Percentiles rank a stretch among this genome's conserved stretches.
These are phyloP conservation scores for Lasius platythorax DNA, from an alignment of 2,888 invertebrate species.

Conservation along the genomic window DNA sequence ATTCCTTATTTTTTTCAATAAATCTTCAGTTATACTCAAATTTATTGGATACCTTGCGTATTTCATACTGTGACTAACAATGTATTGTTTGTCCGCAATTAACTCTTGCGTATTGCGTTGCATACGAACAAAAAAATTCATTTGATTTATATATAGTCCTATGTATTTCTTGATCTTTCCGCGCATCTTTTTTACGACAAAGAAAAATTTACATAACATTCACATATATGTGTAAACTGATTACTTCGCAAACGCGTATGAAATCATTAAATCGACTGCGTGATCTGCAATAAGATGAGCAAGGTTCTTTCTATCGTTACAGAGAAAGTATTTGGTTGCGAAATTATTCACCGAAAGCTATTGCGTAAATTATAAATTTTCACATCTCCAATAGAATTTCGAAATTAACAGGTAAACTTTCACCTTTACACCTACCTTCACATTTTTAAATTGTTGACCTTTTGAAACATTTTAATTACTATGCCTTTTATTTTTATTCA, in stretches of 20 bases:
- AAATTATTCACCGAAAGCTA: conserved; percentile 49
- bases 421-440: background rate
- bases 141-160: background rate
- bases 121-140: background rate
- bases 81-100: background rate
- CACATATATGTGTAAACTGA: background rate
- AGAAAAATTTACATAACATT: background rate
- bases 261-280: conserved; percentile 12
- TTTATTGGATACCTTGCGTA: background rate
- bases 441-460: background rate
- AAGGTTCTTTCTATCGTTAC: conserved; percentile 60
- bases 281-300: background rate
- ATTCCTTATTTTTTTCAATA: background rate
- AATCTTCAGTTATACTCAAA: background rate
- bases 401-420: background rate
- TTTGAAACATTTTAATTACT: background rate
- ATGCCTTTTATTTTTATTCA: background rate
- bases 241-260: background rate
- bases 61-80: background rate
- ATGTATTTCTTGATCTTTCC: background rate
- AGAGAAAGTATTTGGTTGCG: conserved; percentile 71
- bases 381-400: background rate
- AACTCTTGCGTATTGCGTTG: background rate
- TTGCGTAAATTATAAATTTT: conserved; percentile 64
- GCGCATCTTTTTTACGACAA: background rate